phyloP scores from a whole-genome alignment of 2,113 vertebrate genomes.

The Daboia siamensis region DNA sequence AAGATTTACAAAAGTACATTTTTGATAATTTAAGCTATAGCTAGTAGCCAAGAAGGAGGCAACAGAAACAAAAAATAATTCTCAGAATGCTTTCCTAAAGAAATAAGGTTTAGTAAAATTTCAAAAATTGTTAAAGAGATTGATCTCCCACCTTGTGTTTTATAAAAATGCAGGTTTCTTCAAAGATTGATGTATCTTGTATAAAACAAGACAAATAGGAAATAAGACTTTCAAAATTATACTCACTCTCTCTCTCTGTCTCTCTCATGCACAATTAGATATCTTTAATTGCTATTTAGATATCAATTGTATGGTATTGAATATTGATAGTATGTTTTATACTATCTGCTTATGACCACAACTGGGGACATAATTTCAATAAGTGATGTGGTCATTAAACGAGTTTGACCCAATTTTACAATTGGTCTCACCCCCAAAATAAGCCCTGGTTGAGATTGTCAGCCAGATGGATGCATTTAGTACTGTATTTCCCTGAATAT shows the following conservation, averaged over 20 bases:
- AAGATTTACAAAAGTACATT: background rate
- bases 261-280: background rate
- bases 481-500: too few species aligned
- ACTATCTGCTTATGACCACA: background rate
- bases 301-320: background rate
- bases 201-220: conserved; percentile 8
- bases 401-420: background rate
- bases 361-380: background rate
- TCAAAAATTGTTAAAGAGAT: background rate
- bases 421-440: background rate
- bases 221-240: background rate
- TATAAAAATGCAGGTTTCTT: background rate
- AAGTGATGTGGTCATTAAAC: background rate
- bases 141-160: background rate
- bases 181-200: background rate
- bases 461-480: too few species aligned
- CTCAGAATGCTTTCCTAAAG: background rate
- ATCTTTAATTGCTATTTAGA: background rate
- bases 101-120: background rate
- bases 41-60: background rate
- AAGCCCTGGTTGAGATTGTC: too few species aligned
- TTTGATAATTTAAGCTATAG: background rate
- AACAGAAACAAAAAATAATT: background rate
- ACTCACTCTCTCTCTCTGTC: background rate
- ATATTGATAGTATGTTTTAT: background rate